Conservation (phyloP, 1,140 invertebrate species). For the Drosophila nannoptera region DNA sequence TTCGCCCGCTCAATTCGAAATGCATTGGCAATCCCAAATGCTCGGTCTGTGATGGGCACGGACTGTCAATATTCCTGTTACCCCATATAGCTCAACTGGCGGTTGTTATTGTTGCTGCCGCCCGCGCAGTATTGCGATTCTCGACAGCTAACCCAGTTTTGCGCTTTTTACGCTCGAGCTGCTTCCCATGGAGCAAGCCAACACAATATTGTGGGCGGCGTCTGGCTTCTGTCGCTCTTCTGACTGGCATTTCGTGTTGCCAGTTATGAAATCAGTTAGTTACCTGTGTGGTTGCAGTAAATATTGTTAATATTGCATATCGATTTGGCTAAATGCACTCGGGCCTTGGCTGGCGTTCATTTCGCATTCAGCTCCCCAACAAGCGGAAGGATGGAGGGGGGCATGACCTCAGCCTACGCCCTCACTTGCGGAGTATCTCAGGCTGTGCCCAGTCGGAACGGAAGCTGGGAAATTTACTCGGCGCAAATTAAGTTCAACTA, state of each 20-base stretch:
- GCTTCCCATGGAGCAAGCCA: constrained; percentile 1
- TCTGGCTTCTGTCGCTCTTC: constrained; percentile 50
- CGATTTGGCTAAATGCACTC: constrained; percentile 57
- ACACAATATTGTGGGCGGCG: constrained; percentile 15
- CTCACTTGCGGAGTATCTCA: not conserved
- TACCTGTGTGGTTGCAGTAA: constrained; percentile 26
- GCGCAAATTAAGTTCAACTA: constrained; percentile 7
- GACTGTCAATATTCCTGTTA: constrained; percentile 14
- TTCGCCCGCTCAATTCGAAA: constrained; percentile 37
- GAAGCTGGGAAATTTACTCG: constrained; percentile 14
- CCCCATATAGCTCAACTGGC: not conserved
- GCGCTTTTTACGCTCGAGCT: constrained; percentile 59
- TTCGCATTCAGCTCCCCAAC: no score
- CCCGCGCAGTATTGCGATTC: constrained; percentile 30
- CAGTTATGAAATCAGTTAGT: constrained; percentile 43
- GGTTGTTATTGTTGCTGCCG: constrained; percentile 4
- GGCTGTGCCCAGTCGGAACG: not conserved
- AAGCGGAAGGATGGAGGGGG: no score
- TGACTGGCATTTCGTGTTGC: constrained; percentile 45
- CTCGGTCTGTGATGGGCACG: constrained; percentile 28
- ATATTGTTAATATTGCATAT: constrained; percentile 57
- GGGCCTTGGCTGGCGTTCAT: constrained; percentile 1
- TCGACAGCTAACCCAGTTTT: constrained; percentile 73
- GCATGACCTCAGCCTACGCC: no score
- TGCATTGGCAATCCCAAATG: constrained; percentile 43